Evolutionary conservation across 92 coral and sea anemone species (phyloP).

Genomic region (Galaxea fascicularis): DNA sequence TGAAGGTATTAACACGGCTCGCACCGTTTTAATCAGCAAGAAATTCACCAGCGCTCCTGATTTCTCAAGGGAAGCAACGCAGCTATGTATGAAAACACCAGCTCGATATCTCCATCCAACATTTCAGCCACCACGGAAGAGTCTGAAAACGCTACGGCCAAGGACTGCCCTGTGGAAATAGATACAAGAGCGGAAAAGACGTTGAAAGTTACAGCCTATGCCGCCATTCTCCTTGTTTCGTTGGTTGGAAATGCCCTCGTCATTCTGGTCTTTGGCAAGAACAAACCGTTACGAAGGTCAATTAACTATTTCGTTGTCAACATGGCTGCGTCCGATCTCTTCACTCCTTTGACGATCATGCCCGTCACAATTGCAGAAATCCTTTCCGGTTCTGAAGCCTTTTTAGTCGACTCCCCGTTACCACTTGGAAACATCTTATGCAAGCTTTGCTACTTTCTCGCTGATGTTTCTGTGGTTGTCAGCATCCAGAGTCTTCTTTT

Average conservation of each 20-base stretch:
- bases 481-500: slow-evolving; percentile 1
- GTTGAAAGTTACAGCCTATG: slow-evolving; percentile 1
- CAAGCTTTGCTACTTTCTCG: slow-evolving; percentile 12
- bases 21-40: too few species aligned
- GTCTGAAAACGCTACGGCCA: background rate
- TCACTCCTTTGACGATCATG: slow-evolving; percentile 14
- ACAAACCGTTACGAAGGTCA: slow-evolving; percentile 15
- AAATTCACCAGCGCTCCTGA: background rate
- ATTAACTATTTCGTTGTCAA: slow-evolving; percentile 35
- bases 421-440: slow-evolving; percentile 23
- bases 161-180: background rate
- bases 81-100: slow-evolving; percentile 1
- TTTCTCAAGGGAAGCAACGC: background rate
- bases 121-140: background rate
- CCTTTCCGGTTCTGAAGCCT: slow-evolving; percentile 2
- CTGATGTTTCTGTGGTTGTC: slow-evolving; percentile 16
- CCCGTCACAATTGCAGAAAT: slow-evolving; percentile 9
- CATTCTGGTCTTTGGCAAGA: slow-evolving; percentile 1
- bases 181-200: background rate
- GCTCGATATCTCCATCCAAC: background rate
- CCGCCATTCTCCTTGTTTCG: slow-evolving; percentile 13
- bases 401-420: background rate
- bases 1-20: too few species aligned
- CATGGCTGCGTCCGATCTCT: slow-evolving; percentile 46
- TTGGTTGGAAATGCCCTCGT: slow-evolving; percentile 13